phyloP scores from a whole-genome alignment of 2,113 vertebrate genomes.

The Murina feae region DNA sequence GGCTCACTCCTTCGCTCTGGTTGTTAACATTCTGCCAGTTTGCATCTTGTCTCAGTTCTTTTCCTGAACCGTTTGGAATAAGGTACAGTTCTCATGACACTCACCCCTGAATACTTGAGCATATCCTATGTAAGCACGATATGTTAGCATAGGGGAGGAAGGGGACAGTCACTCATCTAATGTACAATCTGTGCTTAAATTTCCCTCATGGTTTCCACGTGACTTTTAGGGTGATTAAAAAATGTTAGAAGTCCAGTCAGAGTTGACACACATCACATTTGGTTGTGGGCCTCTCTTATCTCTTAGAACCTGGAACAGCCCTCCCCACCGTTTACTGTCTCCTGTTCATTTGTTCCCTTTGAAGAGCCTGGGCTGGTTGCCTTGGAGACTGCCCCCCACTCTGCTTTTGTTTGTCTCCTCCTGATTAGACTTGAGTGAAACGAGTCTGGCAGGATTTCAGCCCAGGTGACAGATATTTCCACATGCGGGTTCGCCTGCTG shows the following conservation, averaged over 20 bases:
- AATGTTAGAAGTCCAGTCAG: neutral
- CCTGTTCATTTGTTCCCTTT: neutral
- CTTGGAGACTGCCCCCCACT: neutral
- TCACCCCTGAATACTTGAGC: neutral
- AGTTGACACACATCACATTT: neutral
- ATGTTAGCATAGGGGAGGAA: neutral
- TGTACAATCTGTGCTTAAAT: neutral
- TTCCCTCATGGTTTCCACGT: neutral
- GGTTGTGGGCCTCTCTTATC: neutral
- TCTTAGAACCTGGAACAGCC: neutral
- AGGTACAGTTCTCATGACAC: neutral
- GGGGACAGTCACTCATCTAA: neutral
- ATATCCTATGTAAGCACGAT: neutral
- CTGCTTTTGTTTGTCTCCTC: neutral
- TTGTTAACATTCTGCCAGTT: neutral
- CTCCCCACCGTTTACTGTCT: neutral
- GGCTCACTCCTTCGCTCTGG: neutral
- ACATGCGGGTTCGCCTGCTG: neutral
- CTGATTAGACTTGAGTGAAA: neutral
- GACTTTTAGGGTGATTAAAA: neutral
- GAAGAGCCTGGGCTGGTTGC: neutral
- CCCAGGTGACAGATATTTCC: neutral
- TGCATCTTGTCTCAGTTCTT: neutral
- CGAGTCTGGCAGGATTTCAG: neutral
- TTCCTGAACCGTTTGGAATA: neutral